These are phyloP conservation scores for Thryonomys swinderianus DNA, from an alignment of 2,113 vertebrate genomes.

Conservation along the genomic window DNA sequence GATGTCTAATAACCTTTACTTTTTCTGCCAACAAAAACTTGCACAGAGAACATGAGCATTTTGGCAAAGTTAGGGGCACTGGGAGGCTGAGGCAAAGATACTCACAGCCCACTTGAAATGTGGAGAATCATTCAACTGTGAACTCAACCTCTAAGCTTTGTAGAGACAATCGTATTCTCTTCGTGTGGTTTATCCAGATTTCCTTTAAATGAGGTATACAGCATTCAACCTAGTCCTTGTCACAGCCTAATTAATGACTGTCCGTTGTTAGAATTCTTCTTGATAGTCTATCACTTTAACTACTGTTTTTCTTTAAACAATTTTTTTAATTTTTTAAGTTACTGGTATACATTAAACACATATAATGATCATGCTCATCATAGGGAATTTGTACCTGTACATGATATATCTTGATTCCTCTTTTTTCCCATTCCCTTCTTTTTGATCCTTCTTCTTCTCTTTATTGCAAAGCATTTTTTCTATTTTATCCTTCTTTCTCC, in stretches of 20 bases:
- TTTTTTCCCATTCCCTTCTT: too few species aligned
- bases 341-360: too few species aligned
- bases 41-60: background rate
- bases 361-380: too few species aligned
- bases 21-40: background rate
- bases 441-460: too few species aligned
- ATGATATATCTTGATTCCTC: too few species aligned
- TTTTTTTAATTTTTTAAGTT: too few species aligned
- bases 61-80: background rate
- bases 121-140: background rate
- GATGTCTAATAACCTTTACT: background rate
- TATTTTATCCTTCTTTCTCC: too few species aligned
- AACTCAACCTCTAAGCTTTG: background rate
- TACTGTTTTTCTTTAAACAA: too few species aligned
- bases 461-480: too few species aligned
- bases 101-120: background rate
- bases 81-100: background rate
- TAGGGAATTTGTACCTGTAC: too few species aligned
- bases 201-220: background rate
- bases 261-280: background rate
- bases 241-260: background rate
- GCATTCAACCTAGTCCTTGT: background rate
- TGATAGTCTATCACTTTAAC: background rate
- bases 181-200: background rate
- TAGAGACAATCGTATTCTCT: background rate